Conservation (phyloP, 2,797 vertebrate genomes). For the Tokudaia tokunoshimensis region DNA sequence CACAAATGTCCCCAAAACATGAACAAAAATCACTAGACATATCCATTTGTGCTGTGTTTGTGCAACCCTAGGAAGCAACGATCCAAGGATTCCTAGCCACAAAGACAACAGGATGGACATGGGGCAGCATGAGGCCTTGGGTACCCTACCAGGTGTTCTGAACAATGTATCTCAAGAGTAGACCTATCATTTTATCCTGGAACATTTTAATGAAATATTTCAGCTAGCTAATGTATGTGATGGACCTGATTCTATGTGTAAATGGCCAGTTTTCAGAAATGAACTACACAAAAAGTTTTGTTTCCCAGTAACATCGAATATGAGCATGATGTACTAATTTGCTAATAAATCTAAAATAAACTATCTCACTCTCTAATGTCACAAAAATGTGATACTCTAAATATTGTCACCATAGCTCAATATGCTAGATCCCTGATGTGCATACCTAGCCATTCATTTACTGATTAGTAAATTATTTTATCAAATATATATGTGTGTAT, state of each 20-base stretch:
- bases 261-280: conserved; percentile 30
- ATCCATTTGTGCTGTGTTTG: not conserved
- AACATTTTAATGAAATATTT: conserved; percentile 16
- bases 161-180: not conserved
- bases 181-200: not conserved
- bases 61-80: not conserved
- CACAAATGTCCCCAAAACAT: not conserved
- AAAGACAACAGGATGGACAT: not conserved
- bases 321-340: conserved; percentile 15
- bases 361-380: not conserved
- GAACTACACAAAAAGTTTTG: not conserved
- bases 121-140: not conserved
- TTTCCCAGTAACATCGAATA: conserved; percentile 7
- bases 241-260: not conserved
- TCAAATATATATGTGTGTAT: conserved; percentile 21
- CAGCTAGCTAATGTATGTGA: not conserved
- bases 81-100: not conserved
- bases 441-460: not conserved
- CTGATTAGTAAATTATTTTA: conserved; percentile 11
- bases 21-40: not conserved
- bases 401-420: not conserved
- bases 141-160: not conserved
- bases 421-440: not conserved
- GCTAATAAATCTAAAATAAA: conserved; percentile 50
- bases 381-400: not conserved